Conservation (phyloP, 2,113 vertebrate species). For the Romanogobio albipinnatus region DNA sequence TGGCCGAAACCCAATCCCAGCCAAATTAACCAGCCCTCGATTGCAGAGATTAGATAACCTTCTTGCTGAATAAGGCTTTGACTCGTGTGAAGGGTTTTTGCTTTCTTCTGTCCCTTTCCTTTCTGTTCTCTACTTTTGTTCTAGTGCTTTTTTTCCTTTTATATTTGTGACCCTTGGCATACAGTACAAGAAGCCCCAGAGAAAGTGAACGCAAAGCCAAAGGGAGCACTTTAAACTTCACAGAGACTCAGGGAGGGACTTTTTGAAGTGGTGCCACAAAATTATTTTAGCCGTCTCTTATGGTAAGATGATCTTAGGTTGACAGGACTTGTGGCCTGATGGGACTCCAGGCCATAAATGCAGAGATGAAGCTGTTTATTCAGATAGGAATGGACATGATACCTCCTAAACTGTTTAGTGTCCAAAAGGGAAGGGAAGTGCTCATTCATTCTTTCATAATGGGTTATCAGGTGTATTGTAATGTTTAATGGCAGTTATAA, state of each 20-base stretch:
- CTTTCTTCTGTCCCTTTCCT: constrained; percentile 61
- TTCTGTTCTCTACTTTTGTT: constrained; percentile 63
- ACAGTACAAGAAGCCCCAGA: neutral
- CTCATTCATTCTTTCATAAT: constrained; percentile 2
- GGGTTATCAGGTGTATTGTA: constrained; percentile 29
- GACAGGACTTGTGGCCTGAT: neutral
- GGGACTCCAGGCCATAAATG: constrained; percentile 7
- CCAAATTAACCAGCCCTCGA: constrained; percentile 59
- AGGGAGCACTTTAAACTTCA: constrained; percentile 45
- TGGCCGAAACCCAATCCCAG: constrained; percentile 55
- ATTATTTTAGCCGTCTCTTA: constrained; percentile 22
- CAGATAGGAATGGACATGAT: constrained; percentile 4
- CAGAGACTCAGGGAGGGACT: neutral
- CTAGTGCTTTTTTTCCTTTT: neutral
- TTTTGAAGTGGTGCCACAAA: constrained; percentile 58
- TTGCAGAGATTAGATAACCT: constrained; percentile 68
- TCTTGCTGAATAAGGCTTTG: constrained; percentile 65
- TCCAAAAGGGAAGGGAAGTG: neutral
- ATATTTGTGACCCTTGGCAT: constrained; percentile 46
- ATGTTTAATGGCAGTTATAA: constrained; percentile 13
- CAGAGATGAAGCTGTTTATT: neutral
- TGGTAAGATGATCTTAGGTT: constrained; percentile 28
- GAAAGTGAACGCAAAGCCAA: constrained; percentile 55
- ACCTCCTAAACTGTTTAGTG: constrained; percentile 4
- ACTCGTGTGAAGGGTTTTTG: constrained; percentile 53